phyloP scores from a whole-genome alignment of 2,797 vertebrate species.

The Rhodeus uyekii region DNA sequence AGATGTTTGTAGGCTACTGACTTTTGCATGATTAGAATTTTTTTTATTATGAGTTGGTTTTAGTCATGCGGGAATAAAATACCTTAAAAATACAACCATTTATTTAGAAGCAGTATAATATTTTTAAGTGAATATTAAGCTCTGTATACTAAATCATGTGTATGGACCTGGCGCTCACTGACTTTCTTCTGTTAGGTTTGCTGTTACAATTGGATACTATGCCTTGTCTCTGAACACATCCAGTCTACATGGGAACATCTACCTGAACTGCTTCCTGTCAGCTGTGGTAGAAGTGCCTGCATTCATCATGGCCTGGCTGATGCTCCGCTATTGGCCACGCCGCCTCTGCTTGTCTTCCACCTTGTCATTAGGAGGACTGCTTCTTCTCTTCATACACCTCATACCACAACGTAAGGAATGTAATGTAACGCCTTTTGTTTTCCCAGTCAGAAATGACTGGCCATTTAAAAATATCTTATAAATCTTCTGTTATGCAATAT shows the following conservation, averaged over 20 bases:
- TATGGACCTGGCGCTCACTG: not conserved
- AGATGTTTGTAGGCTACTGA: too few relatives aligned
- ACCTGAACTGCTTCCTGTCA: slow-evolving; percentile 88
- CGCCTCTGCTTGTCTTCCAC: slow-evolving; percentile 79
- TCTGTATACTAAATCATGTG: not conserved
- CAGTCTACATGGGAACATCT: slow-evolving; percentile 84
- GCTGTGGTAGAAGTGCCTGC: slow-evolving; percentile 87
- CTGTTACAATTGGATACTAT: slow-evolving; percentile 84
- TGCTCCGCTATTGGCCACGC: slow-evolving; percentile 79
- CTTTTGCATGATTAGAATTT: too few relatives aligned
- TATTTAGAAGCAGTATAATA: not conserved
- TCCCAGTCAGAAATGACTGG: not conserved
- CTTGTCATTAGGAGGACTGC: slow-evolving; percentile 80
- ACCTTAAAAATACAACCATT: too few relatives aligned
- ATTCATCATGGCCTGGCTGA: slow-evolving; percentile 81
- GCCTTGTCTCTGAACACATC: slow-evolving; percentile 89
- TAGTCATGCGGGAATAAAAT: too few relatives aligned
- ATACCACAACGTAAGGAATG: slow-evolving; percentile 82
- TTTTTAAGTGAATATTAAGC: not conserved
- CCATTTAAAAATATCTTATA: too few relatives aligned
- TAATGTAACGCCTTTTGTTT: not conserved
- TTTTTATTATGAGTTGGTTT: too few relatives aligned
- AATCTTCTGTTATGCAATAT: too few relatives aligned
- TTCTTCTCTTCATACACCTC: slow-evolving; percentile 84
- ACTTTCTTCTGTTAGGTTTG: slow-evolving; percentile 77